phyloP scores from a whole-genome alignment of 2,888 invertebrate species.

The Perdita meconis region DNA sequence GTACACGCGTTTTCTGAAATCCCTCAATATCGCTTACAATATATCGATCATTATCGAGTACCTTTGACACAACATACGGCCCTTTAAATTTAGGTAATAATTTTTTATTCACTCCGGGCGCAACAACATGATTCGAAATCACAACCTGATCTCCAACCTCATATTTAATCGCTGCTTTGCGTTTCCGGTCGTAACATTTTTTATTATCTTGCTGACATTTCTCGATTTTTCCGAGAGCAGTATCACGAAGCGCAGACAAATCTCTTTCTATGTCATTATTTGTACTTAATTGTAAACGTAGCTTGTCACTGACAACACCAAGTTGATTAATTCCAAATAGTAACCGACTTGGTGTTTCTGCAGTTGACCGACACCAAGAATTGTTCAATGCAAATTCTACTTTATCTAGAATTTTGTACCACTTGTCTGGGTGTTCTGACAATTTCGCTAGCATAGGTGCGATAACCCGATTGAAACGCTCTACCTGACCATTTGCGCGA shows the following conservation, averaged over 20 bases:
- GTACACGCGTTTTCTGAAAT: background rate
- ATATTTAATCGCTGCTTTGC: background rate
- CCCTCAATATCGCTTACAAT: background rate
- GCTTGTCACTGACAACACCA: background rate
- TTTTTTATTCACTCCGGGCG: slow-evolving; percentile 1
- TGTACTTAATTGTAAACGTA: background rate
- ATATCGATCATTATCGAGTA: background rate
- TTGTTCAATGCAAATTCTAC: slow-evolving; percentile 11
- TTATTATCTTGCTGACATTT: background rate
- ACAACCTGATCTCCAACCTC: background rate
- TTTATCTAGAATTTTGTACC: background rate
- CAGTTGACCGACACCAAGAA: background rate
- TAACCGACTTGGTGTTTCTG: background rate
- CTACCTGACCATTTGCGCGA: slow-evolving; percentile 5
- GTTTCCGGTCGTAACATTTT: background rate
- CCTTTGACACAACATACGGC: background rate
- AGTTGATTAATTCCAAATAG: background rate
- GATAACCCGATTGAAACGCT: background rate
- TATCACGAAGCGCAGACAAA: background rate
- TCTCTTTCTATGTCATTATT: background rate
- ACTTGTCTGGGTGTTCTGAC: background rate
- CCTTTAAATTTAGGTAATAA: slow-evolving; percentile 4
- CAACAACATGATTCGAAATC: background rate
- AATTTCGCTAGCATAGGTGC: slow-evolving; percentile 4
- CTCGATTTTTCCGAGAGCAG: background rate